Percentiles rank a stretch among this genome's conserved stretches.
phyloP scores from a whole-genome alignment of 1,140 invertebrate species.

The Acromyrmex heyeri region DNA sequence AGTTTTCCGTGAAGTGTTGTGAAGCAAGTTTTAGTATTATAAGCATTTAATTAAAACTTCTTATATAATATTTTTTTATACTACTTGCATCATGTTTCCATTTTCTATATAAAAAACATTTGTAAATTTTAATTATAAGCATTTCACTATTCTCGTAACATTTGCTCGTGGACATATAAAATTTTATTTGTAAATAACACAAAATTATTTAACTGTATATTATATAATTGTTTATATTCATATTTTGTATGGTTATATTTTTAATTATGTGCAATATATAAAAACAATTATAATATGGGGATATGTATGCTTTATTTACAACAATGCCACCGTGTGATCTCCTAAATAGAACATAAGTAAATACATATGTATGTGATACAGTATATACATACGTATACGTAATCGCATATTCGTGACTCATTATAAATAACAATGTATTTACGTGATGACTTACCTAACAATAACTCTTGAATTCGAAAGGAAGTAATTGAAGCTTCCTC shows the following conservation, averaged over 20 bases:
- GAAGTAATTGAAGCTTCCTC: slow-evolving; percentile 17
- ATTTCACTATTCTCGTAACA: not conserved
- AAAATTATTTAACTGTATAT: not conserved
- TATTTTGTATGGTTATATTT: not conserved
- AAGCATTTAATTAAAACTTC: not conserved
- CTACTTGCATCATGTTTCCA: not conserved
- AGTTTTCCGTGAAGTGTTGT: not conserved
- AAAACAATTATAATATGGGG: not conserved
- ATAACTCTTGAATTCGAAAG: not conserved
- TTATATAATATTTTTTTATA: not conserved
- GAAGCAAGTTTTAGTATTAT: not conserved
- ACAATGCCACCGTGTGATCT: not conserved
- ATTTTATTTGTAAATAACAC: not conserved
- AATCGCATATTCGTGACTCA: slow-evolving; percentile 4
- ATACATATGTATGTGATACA: not conserved
- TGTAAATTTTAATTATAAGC: not conserved
- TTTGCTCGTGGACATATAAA: not conserved
- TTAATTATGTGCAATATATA: not conserved
- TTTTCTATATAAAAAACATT: not conserved
- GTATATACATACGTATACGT: not conserved
- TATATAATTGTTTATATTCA: not conserved
- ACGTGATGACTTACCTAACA: slow-evolving; percentile 38
- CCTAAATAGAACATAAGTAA: slow-evolving; percentile 1
- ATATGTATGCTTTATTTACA: not conserved
- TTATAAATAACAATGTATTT: slow-evolving; percentile 43